phyloP scores from a whole-genome alignment of 2,888 invertebrate genomes.

The Lochmaea crataegi region DNA sequence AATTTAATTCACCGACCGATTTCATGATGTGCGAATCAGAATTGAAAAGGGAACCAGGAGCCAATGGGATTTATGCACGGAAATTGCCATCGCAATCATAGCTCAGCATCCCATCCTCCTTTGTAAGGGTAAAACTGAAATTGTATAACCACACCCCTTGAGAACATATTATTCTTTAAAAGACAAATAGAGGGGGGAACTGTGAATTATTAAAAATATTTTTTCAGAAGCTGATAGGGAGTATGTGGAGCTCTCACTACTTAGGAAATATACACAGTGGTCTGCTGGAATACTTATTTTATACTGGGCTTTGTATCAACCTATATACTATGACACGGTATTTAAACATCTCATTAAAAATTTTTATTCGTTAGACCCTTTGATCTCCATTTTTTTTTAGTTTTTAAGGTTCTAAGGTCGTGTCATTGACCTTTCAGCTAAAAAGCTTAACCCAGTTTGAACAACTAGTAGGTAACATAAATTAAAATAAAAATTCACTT shows the following conservation, averaged over 20 bases:
- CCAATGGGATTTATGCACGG: neutral
- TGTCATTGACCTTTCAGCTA: neutral
- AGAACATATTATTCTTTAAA: neutral
- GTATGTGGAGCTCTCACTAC: too few species aligned
- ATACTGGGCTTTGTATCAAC: too few species aligned
- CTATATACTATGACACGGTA: too few species aligned
- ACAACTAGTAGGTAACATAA: slow-evolving; percentile 5
- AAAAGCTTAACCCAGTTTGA: neutral
- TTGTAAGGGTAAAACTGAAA: slow-evolving; percentile 2
- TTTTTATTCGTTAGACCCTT: neutral
- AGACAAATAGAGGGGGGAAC: neutral
- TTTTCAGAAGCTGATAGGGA: too few species aligned
- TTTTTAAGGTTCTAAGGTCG: neutral
- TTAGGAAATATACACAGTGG: too few species aligned
- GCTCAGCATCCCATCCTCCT: slow-evolving; percentile 1
- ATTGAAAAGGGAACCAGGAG: neutral
- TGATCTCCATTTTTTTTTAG: neutral
- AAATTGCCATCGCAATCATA: slow-evolving; percentile 9
- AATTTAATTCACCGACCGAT: neutral
- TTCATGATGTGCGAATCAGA: slow-evolving; percentile 4
- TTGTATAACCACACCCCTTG: slow-evolving; percentile 6
- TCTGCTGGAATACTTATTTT: too few species aligned
- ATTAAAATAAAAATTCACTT: slow-evolving; percentile 9
- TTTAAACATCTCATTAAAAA: neutral
- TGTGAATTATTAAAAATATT: too few species aligned